These are phyloP conservation scores for Bombus impatiens DNA, from an alignment of 1,140 invertebrate genomes.

Conservation along the genomic window DNA sequence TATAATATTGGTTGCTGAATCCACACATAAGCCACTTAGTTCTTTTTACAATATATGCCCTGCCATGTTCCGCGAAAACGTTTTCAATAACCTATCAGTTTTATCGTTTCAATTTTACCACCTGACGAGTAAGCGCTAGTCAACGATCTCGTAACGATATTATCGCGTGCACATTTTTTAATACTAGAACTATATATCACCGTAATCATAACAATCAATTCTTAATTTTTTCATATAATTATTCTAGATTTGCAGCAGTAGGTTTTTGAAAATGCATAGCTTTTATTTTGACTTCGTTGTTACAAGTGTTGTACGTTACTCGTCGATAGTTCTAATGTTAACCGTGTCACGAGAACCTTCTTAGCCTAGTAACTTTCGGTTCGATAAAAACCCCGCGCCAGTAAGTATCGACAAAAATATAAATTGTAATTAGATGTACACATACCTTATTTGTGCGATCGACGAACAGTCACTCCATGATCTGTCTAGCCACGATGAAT, in stretches of 20 bases:
- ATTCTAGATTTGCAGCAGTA: not conserved
- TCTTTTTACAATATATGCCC: slow-evolving; percentile 7
- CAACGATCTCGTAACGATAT: not conserved
- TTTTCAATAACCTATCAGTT: not conserved
- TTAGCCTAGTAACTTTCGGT: not conserved
- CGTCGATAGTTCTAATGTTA: not conserved
- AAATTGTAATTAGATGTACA: not conserved
- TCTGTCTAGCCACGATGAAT: not conserved
- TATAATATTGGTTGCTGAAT: not conserved
- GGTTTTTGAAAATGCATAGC: not conserved
- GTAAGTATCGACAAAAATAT: not conserved
- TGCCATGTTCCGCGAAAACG: not conserved
- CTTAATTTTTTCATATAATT: not conserved
- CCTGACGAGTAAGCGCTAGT: not conserved
- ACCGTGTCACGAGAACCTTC: not conserved
- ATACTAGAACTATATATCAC: too few species aligned
- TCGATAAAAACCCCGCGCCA: not conserved
- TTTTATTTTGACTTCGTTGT: not conserved
- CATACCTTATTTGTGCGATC: slow-evolving; percentile 12
- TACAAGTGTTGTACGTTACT: not conserved
- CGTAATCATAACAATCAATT: too few species aligned
- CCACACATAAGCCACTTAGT: not conserved
- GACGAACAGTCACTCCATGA: slow-evolving; percentile 46
- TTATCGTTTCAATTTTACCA: slow-evolving; percentile 28
- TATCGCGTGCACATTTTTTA: not conserved